Evolutionary conservation across 2,797 vertebrate species (phyloP), one percentile per base, ranked within the genome.

Genomic region (Pseudomugil gertrudae): DNA sequence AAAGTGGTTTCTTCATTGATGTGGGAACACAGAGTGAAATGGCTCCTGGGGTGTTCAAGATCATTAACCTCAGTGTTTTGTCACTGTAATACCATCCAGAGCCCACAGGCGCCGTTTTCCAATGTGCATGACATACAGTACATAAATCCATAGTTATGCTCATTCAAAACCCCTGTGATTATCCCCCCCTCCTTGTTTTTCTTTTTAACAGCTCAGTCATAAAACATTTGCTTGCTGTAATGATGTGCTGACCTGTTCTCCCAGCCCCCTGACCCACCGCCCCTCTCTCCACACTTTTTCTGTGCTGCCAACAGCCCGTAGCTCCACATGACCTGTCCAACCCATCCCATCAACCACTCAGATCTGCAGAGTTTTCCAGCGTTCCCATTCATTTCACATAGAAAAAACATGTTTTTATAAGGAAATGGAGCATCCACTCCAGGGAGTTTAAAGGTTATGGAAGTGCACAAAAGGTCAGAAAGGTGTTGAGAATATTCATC

Each of bases 51-150:
- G 17, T 29, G 65, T 57, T 69, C 74, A 69, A 71, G 75, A 72
- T 80, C 69, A 72, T 78, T 65, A 69, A 74, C 66, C 69, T 75
- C 72, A 38, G 29, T 88, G 84, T 87, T 84, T 84, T 73, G 73
- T 79, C 80, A 81, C 21, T 63, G 61, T 63, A 77, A 33, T 56
- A 69, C 64, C 72, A 66, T 63, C 64, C 67, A 30, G 71, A 81
- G 73, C 79, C 80, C 63, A 7, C 77, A 74, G 86, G 81, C 81
- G 57, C 78, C 63, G 0, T 74, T 84, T 81, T 73, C 21, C 36
- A 69, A 59, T 38, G 61, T 53, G 62, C 62, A 24, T 71, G 59
- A 63, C 55, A 40, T 66, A n/a, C n/a, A n/a, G n/a, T n/a, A n/a
- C n/a, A 58, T 61, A 66, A 74, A 67, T 33, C 40, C 57, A 8